A percentile compares a stretch with the other conserved stretches of the same genome.
Conservation (phyloP, 2,113 vertebrate species). For the Todiramphus chloris region DNA sequence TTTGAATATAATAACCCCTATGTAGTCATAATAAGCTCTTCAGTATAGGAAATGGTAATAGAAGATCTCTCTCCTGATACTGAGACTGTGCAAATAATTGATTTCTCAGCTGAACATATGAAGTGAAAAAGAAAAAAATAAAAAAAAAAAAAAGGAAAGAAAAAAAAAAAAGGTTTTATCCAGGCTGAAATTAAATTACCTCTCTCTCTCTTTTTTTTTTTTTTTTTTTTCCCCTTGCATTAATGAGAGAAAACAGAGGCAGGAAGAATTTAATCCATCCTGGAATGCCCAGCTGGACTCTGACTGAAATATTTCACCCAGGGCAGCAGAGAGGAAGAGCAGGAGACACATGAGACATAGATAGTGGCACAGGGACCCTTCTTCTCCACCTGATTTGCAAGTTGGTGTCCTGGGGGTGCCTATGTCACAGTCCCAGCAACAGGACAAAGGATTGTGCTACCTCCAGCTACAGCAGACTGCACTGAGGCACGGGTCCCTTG, state of each 20-base stretch:
- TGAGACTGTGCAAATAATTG: constrained; percentile 40
- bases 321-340: not conserved
- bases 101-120: constrained; percentile 23
- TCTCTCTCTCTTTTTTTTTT: not conserved
- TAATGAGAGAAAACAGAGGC: not conserved
- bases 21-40: constrained; percentile 42
- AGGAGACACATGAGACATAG: not conserved
- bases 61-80: constrained; percentile 41
- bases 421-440: not conserved
- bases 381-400: rapidly evolving
- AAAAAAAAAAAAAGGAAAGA: no score
- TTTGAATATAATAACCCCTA: constrained; percentile 44
- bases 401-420: not conserved
- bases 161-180: rapidly evolving
- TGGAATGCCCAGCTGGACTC: not conserved
- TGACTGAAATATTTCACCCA: not conserved
- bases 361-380: not conserved
- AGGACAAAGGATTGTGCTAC: not conserved
- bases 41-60: constrained; percentile 36
- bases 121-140: not conserved
- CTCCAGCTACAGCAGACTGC: not conserved
- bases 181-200: not conserved
- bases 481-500: rapidly evolving
- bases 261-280: not conserved
- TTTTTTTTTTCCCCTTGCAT: not conserved